Conservation (phyloP, 1,140 invertebrate species). For the Psilanteris sp. region DNA sequence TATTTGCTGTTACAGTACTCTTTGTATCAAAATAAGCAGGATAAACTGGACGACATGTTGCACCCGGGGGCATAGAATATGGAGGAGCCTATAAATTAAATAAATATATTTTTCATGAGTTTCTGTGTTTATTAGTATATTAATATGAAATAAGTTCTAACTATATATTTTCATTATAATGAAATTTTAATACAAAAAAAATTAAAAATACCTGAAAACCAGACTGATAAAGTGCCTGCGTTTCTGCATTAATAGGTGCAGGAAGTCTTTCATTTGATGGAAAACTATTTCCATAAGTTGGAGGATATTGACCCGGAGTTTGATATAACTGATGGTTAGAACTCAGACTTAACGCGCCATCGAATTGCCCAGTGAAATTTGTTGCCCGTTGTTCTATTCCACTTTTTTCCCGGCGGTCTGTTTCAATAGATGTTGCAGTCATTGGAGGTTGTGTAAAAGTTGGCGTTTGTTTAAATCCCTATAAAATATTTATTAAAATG, state of each 20-base stretch:
- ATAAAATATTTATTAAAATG: slow-evolving; percentile 9
- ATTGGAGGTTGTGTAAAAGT: slow-evolving; percentile 65
- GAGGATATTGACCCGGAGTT: slow-evolving; percentile 66
- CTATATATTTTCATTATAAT: no score
- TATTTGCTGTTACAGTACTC: slow-evolving; percentile 64
- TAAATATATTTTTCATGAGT: no score
- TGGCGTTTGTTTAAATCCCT: slow-evolving; percentile 72
- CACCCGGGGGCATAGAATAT: slow-evolving; percentile 71
- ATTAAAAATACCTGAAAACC: slow-evolving; percentile 74
- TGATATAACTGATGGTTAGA: slow-evolving; percentile 74
- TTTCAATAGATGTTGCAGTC: slow-evolving; percentile 54
- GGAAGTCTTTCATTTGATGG: slow-evolving; percentile 58
- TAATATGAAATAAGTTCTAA: no score
- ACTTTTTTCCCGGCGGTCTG: slow-evolving; percentile 70
- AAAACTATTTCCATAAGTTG: slow-evolving; percentile 70
- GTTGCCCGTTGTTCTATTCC: slow-evolving; percentile 68
- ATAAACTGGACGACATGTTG: slow-evolving; percentile 71
- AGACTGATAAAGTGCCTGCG: slow-evolving; percentile 70
- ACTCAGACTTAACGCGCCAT: slow-evolving; percentile 63
- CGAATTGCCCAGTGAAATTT: slow-evolving; percentile 67
- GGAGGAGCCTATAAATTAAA: slow-evolving; percentile 65
- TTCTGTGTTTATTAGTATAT: no score
- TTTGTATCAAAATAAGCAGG: slow-evolving; percentile 74
- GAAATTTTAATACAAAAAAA: no score
- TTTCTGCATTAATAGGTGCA: slow-evolving; percentile 57